Evolutionary conservation across 2,888 invertebrate species (phyloP), one percentile per base, ranked within the genome.

Genomic region (Muscina levida): DNA sequence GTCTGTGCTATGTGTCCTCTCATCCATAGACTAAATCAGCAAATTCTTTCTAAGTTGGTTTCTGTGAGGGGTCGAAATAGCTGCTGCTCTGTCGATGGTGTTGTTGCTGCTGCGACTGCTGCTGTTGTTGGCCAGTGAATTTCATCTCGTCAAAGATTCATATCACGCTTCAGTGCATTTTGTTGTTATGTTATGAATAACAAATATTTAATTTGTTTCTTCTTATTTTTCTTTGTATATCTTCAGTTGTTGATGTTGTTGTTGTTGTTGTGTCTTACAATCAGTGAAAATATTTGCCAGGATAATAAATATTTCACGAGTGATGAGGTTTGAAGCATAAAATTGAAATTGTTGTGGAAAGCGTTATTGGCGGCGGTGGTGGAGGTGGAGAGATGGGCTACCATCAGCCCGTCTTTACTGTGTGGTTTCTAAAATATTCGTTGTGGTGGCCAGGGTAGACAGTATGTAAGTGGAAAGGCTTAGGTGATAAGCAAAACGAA

Each of bases 171-270:
- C 71, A 57, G 56, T 56, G 71, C 76, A 76, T 66, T 71, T 76
- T 71, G 56, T 71, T 71, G 56, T 48, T 71, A 42, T 76, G 65
- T 76, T 65, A 76, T 71, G 76, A 71, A 76, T 71, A 76, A 71
- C 76, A 76, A 76, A 76, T 71, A 76, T 66, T 70, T 76, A 76
- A 71, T 76, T 76, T 71, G 37, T 46, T 56, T 75, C 37, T 62
- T 62, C 62, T 39, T 22, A 62, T 62, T 42, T 42, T 42, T 37
- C 17, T 42, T 62, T 62, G 19, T 42, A 13, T 2, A 13, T 11
- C 22, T 15, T 68, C n/a, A 37, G 22, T 51, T 4, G n/a, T n/a
- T 57, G 2, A 6, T 37, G n/a, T 17, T 39, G n/a, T 31, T 31
- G 4, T 31, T 3, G 31, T 31, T 31, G 31, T 39, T 39, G 39